A percentile compares a stretch with the other conserved stretches of the same genome.
These are phyloP conservation scores for Archips crataeganus DNA, from an alignment of 2,888 invertebrate species.

Conservation along the genomic window DNA sequence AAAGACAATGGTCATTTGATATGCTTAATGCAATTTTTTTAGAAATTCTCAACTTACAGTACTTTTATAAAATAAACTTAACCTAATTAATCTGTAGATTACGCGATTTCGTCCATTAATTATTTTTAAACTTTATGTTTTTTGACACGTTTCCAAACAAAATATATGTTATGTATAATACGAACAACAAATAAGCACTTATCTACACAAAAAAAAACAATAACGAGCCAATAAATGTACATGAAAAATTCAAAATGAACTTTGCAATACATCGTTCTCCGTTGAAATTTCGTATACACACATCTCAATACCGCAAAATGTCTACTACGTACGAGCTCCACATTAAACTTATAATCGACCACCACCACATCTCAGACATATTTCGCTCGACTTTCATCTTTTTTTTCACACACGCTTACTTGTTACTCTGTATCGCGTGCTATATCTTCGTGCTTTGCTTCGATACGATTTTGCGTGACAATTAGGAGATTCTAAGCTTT, in stretches of 20 bases:
- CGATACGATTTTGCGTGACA: slow-evolving; percentile 40
- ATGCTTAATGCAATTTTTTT: too few relatives aligned
- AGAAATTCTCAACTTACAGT: too few relatives aligned
- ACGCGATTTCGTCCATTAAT: too few relatives aligned
- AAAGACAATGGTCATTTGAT: too few relatives aligned
- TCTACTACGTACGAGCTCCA: slow-evolving; percentile 18
- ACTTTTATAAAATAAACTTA: too few relatives aligned
- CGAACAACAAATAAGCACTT: too few relatives aligned
- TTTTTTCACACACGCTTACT: slow-evolving; percentile 45
- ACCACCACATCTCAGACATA: slow-evolving; percentile 46
- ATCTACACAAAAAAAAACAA: too few relatives aligned
- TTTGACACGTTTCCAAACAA: too few relatives aligned
- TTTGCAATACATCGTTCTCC: not conserved
- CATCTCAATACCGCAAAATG: slow-evolving; percentile 15
- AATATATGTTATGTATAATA: too few relatives aligned
- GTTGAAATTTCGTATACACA: not conserved
- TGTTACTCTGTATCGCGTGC: slow-evolving; percentile 39
- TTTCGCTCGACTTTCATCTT: slow-evolving; percentile 46
- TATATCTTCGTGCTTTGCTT: slow-evolving; percentile 39
- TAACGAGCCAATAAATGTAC: too few relatives aligned
- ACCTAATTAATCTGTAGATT: too few relatives aligned
- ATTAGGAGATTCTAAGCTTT: slow-evolving; percentile 43
- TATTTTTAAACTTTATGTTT: too few relatives aligned
- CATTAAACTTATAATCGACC: slow-evolving; percentile 46
- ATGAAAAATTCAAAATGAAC: not conserved